These are phyloP conservation scores for Caenorhabditis sp. DNA, from an alignment of 2,888 invertebrate species.

Conservation along the genomic window DNA sequence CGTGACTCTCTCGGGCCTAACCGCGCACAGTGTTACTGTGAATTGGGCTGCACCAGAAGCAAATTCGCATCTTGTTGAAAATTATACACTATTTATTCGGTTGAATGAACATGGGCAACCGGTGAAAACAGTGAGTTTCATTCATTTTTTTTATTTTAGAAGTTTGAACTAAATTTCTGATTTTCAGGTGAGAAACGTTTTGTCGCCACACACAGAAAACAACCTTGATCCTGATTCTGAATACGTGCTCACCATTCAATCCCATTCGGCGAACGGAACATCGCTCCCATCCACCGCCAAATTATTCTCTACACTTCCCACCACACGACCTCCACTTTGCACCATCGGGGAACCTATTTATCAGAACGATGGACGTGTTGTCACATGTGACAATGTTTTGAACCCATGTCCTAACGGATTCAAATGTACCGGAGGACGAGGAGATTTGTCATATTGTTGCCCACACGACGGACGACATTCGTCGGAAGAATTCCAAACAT, in stretches of 20 bases:
- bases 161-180: no score
- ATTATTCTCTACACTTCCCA: slow-evolving; percentile 46
- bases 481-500: slow-evolving; percentile 41
- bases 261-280: slow-evolving; percentile 42
- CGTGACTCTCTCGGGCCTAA: slow-evolving; percentile 44
- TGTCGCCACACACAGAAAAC: slow-evolving; percentile 46
- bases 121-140: slow-evolving; percentile 26
- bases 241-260: slow-evolving; percentile 50
- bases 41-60: slow-evolving; percentile 49
- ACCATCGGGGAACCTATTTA: slow-evolving; percentile 50
- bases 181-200: slow-evolving; percentile 24
- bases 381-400: slow-evolving; percentile 21
- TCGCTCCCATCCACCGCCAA: slow-evolving; percentile 57
- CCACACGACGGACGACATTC: slow-evolving; percentile 36
- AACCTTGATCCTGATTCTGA: slow-evolving; percentile 53
- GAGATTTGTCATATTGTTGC: slow-evolving; percentile 48
- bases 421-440: slow-evolving; percentile 35
- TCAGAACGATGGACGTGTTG: slow-evolving; percentile 30
- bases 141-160: not conserved
- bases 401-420: slow-evolving; percentile 39
- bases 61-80: slow-evolving; percentile 54
- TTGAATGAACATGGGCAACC: slow-evolving; percentile 51
- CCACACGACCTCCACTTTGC: slow-evolving; percentile 35
- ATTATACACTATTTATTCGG: slow-evolving; percentile 54
- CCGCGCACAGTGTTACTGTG: slow-evolving; percentile 42